Base-by-base conservation (phyloP, 1,140 invertebrate species). In the Papilio helenus region DNA sequence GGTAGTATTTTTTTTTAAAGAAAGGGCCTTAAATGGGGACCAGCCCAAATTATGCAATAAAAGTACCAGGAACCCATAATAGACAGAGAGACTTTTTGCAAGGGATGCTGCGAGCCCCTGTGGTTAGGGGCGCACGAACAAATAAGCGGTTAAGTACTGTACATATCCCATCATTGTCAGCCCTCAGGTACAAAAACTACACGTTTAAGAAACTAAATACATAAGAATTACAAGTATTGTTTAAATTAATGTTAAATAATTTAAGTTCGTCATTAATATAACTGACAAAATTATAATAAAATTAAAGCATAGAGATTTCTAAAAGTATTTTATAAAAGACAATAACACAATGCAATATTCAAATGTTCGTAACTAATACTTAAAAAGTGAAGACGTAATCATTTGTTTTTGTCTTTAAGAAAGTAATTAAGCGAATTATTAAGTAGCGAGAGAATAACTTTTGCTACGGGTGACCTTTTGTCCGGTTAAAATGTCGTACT, bases 11-110 rank as follows among this genome's bases (percentile, higher is more conserved):
- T 39, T 39, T 39, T 8, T 39, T 0, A 34, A 0, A 0, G 8
- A 5, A 39, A 0, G 34, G 34, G 34, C 34, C 34, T 1, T 34
- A 39, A 14, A 2, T 46, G 10, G 44, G 5, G 46, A 55, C 39
- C n/a, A 51, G 23, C 14, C 23, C 26, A 61, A 77, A 77, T 39
- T 77, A 77, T 77, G 74, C 74, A 77, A 77, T 58, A 61, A 58
- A 77, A 61, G 74, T 77, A 77, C 74, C 55, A 77, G 55, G 74
- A 77, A 18, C 0, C 8, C 73, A 76, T 76, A 73, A 29, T 7
- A 3, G 1, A n/a, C 4, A 3, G 3, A 44, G 72, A 42, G 23
- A 34, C 39, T 44, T 73, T 42, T 44, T 73, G 72, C 72, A 73
- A 73, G 42, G 72, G 72, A 73, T 73, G 72, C 42, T 73, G 72